These are phyloP conservation scores for Eurosta solidaginis DNA, from an alignment of 1,140 invertebrate genomes.

Conservation along the genomic window DNA sequence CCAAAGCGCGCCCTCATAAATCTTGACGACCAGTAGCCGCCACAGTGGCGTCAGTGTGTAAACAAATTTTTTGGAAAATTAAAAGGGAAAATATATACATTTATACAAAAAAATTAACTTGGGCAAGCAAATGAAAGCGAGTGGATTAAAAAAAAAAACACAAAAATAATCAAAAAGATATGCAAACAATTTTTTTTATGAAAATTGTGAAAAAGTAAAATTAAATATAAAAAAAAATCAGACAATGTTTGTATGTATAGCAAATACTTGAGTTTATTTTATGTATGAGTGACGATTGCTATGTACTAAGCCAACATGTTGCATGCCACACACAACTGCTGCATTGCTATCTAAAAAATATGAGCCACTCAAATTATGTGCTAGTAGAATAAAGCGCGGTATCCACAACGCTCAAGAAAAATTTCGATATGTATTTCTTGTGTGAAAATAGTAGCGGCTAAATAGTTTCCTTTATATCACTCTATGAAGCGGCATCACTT, in stretches of 20 bases:
- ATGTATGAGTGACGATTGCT: not conserved
- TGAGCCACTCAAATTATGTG: not conserved
- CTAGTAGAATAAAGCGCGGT: too few relatives aligned
- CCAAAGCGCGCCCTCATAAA: constrained; percentile 48
- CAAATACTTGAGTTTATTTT: not conserved
- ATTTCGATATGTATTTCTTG: too few relatives aligned
- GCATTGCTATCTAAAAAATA: not conserved
- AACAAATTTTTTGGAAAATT: constrained; percentile 39
- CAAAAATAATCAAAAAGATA: not conserved
- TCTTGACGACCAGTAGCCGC: constrained; percentile 54
- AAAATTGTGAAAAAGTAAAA: constrained; percentile 21
- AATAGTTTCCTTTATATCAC: too few relatives aligned
- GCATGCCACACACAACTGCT: not conserved
- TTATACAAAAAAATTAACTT: not conserved
- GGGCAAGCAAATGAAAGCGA: not conserved
- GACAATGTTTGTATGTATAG: not conserved
- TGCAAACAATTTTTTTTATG: constrained; percentile 3
- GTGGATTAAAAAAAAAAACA: not conserved
- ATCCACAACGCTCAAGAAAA: too few relatives aligned
- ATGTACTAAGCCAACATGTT: too few relatives aligned
- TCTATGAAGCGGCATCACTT: too few relatives aligned
- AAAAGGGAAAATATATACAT: not conserved
- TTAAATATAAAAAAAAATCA: constrained; percentile 8
- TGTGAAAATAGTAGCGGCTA: too few relatives aligned
- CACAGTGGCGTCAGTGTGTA: constrained; percentile 57